Conservation (phyloP, 2,888 invertebrate genomes). For the Hypena proboscidalis region DNA sequence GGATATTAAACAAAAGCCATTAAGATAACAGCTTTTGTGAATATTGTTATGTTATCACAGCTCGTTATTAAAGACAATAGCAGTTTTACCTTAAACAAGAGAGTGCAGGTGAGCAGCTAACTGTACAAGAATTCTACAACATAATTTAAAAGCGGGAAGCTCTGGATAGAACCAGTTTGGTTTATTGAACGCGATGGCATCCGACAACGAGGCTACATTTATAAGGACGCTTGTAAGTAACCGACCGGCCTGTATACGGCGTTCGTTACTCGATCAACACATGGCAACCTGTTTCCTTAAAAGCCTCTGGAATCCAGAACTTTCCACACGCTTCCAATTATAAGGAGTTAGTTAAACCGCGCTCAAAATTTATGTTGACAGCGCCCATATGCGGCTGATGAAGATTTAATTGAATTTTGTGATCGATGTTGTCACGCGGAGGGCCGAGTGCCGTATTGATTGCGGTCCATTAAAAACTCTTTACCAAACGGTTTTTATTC, state of each 20-base stretch:
- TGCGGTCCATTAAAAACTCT: slow-evolving; percentile 25
- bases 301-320: slow-evolving; percentile 55
- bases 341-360: slow-evolving; percentile 34
- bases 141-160: slow-evolving; percentile 75
- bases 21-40: slow-evolving; percentile 21
- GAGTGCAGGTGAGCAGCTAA: slow-evolving; percentile 53
- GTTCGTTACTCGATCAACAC: slow-evolving; percentile 46
- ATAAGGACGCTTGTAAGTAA: slow-evolving; percentile 64
- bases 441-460: slow-evolving; percentile 24
- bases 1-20: slow-evolving; percentile 24
- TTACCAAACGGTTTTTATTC: slow-evolving; percentile 1
- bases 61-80: slow-evolving; percentile 17
- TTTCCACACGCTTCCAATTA: slow-evolving; percentile 62
- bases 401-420: slow-evolving; percentile 53
- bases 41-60: slow-evolving; percentile 24
- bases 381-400: slow-evolving; percentile 51
- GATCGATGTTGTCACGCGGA: slow-evolving; percentile 31
- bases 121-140: slow-evolving; percentile 77
- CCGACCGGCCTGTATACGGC: slow-evolving; percentile 41
- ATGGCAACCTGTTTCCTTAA: slow-evolving; percentile 63
- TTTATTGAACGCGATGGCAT: slow-evolving; percentile 75
- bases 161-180: slow-evolving; percentile 72
- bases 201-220: slow-evolving; percentile 66
- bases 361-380: slow-evolving; percentile 54
- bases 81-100: slow-evolving; percentile 31